Evolutionary conservation across 2,797 vertebrate genomes (phyloP).

Genomic region (Xerus rutilus): DNA sequence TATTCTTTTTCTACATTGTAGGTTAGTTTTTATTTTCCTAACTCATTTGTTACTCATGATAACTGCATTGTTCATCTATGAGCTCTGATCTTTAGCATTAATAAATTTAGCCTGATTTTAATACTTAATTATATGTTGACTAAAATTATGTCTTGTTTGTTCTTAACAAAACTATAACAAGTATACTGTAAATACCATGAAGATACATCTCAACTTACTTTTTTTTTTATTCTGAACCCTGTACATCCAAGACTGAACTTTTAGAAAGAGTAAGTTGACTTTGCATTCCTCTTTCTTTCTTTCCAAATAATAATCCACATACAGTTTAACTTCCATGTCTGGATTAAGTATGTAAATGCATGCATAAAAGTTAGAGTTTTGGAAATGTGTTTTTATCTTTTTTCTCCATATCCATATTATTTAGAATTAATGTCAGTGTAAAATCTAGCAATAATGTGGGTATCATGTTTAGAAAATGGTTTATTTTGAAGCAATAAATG

Average conservation of each 20-base stretch:
- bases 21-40: not conserved
- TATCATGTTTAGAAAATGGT: not conserved
- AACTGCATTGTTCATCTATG: not conserved
- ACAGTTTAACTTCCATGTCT: not conserved
- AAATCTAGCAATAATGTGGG: not conserved
- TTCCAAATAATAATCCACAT: not conserved
- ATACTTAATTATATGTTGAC: not conserved
- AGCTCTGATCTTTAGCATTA: not conserved
- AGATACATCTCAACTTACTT: not conserved
- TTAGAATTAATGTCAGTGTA: not conserved
- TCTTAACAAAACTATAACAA: not conserved
- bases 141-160: not conserved
- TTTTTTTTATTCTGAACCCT: not conserved
- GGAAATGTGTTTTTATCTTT: not conserved
- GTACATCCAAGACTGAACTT: not conserved
- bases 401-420: not conserved
- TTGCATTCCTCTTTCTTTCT: not conserved
- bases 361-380: not conserved
- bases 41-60: not conserved
- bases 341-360: not conserved
- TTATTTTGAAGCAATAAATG: slow-evolving; percentile 13
- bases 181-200: not conserved
- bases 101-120: not conserved
- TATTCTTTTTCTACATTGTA: not conserved
- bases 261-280: not conserved